phyloP scores from a whole-genome alignment of 2,113 vertebrate genomes.

The Nerophis ophidion region DNA sequence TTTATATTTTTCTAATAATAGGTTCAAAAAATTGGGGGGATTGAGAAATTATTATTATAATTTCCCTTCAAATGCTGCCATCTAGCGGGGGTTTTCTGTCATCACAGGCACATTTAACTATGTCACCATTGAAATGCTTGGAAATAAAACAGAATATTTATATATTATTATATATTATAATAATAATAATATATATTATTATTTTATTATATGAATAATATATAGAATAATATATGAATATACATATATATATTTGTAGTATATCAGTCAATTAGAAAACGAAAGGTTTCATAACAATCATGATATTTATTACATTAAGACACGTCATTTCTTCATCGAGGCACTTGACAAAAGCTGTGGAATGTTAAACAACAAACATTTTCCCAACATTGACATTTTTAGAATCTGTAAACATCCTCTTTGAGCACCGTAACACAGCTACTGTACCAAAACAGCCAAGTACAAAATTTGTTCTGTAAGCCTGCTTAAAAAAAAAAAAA shows the following conservation, averaged over 20 bases:
- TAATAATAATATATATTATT: too few species aligned
- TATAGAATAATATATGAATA: too few species aligned
- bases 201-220: too few species aligned
- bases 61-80: constrained; percentile 12
- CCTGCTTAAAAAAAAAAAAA: too few species aligned
- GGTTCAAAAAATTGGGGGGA: not conserved
- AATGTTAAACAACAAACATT: constrained; percentile 51
- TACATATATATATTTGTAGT: too few species aligned
- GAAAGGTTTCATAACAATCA: not conserved
- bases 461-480: constrained; percentile 8
- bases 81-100: constrained; percentile 24
- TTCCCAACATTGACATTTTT: constrained; percentile 45
- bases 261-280: not conserved
- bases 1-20: not conserved
- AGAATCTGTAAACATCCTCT: constrained; percentile 68
- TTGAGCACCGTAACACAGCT: constrained; percentile 3
- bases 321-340: constrained; percentile 67
- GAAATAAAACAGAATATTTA: too few species aligned
- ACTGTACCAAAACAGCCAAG: not conserved
- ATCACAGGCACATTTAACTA: constrained; percentile 2
- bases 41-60: accelerated
- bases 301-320: not conserved
- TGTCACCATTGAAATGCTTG: not conserved
- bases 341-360: constrained; percentile 74
- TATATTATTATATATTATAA: too few species aligned